A percentile compares a stretch with the other conserved stretches of the same genome.
These are phyloP conservation scores for Oryzias dopingdopingensis DNA, from an alignment of 2,797 vertebrate species.

Conservation along the genomic window DNA sequence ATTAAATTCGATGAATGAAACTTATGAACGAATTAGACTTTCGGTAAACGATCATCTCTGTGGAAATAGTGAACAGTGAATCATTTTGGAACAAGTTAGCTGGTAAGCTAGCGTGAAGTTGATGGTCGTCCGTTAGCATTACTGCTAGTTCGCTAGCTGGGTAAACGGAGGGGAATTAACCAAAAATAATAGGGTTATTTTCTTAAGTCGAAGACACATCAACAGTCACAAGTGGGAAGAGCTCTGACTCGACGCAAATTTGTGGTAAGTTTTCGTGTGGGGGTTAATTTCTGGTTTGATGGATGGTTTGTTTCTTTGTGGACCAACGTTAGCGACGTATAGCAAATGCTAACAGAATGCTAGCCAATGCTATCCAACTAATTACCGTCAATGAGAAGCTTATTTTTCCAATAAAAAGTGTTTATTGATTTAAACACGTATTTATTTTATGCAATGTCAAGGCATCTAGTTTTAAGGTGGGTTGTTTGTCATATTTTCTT, in stretches of 20 bases:
- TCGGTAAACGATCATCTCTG: neutral
- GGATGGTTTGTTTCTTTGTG: neutral
- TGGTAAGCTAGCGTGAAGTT: slow-evolving; percentile 27
- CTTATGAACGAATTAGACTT: neutral
- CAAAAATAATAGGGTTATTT: neutral
- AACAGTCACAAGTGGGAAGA: neutral
- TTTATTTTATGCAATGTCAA: too few relatives aligned
- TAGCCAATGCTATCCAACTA: too few relatives aligned
- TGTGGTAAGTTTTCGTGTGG: slow-evolving; percentile 28
- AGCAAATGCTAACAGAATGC: slow-evolving; percentile 1
- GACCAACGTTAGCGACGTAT: slow-evolving; percentile 12
- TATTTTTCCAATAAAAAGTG: too few relatives aligned
- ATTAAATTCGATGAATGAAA: neutral
- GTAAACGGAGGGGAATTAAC: slow-evolving; percentile 12
- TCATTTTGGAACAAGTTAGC: slow-evolving; percentile 10
- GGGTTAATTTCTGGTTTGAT: neutral
- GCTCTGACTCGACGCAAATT: neutral
- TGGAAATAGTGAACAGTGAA: neutral
- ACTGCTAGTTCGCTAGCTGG: slow-evolving; percentile 29
- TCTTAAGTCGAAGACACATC: neutral
- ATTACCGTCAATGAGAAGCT: too few relatives aligned
- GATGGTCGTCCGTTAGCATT: slow-evolving; percentile 35
- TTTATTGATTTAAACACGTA: too few relatives aligned
- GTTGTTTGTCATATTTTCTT: too few relatives aligned
- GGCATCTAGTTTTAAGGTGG: too few relatives aligned